Conservation (phyloP, 1,140 invertebrate species). For the Artemia franciscana region DNA sequence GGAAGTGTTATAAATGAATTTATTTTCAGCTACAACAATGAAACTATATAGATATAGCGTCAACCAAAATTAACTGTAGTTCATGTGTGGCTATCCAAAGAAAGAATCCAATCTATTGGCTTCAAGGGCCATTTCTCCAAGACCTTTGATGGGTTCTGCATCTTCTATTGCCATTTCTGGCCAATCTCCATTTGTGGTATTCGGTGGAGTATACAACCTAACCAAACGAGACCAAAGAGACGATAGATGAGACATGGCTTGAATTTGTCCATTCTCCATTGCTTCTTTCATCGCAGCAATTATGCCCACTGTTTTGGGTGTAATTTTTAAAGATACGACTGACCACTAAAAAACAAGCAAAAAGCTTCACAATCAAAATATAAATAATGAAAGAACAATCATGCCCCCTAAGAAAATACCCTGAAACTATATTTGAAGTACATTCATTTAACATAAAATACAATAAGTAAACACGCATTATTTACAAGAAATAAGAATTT, state of each 20-base stretch:
- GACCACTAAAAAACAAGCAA: neutral
- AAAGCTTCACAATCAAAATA: too few relatives aligned
- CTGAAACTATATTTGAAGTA: too few relatives aligned
- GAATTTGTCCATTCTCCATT: neutral
- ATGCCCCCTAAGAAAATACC: too few relatives aligned
- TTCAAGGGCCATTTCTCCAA: constrained; percentile 61
- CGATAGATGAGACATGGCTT: neutral
- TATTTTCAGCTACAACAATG: too few relatives aligned
- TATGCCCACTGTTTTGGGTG: neutral
- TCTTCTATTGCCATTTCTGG: constrained; percentile 18
- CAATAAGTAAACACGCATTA: too few relatives aligned
- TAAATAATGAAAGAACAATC: too few relatives aligned
- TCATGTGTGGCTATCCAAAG: constrained; percentile 82
- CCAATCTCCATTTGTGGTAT: constrained; percentile 16
- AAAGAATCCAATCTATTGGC: constrained; percentile 68
- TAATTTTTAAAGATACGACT: constrained; percentile 36
- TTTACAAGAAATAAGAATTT: too few relatives aligned
- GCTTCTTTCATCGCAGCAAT: constrained; percentile 1
- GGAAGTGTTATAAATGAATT: too few relatives aligned
- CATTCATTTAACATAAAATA: too few relatives aligned
- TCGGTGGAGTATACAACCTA: constrained; percentile 14
- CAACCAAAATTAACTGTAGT: constrained; percentile 73
- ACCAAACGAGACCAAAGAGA: constrained; percentile 1
- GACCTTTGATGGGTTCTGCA: constrained; percentile 28
- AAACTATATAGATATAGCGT: too few relatives aligned